A percentile compares a stretch with the other conserved stretches of the same genome.
Conservation (phyloP, 2,888 invertebrate genomes). For the Nipponacmea schrenckii region DNA sequence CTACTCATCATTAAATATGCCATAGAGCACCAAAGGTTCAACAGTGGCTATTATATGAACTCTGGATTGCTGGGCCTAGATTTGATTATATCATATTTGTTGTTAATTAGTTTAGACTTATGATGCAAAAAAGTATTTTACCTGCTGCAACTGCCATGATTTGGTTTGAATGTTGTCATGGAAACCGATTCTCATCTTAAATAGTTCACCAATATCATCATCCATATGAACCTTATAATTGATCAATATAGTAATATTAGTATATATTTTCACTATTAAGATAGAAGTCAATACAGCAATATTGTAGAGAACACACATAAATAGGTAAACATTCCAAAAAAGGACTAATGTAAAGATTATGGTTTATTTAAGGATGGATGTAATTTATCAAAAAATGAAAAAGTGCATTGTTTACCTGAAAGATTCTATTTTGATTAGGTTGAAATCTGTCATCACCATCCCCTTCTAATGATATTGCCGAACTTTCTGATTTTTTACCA, state of each 20-base stretch:
- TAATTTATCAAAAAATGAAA: no score
- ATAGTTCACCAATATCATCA: constrained; percentile 56
- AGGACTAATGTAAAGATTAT: no score
- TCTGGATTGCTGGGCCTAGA: no score
- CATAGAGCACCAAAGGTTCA: no score
- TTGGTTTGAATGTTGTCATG: constrained; percentile 43
- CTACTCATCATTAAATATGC: no score
- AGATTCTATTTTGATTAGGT: constrained; percentile 46
- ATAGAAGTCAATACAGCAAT: background rate
- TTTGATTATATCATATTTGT: no score
- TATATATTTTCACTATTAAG: background rate
- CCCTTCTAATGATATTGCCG: constrained; percentile 38
- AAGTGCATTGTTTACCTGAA: constrained; percentile 45
- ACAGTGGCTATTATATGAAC: no score
- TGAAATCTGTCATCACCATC: constrained; percentile 42
- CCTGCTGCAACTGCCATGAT: constrained; percentile 54
- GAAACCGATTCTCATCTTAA: constrained; percentile 60
- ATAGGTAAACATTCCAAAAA: no score
- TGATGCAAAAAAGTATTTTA: constrained; percentile 27
- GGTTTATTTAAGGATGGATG: no score
- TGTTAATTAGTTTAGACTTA: no score
- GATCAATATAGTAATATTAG: constrained; percentile 15
- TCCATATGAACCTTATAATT: constrained; percentile 42
- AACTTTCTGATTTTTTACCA: constrained; percentile 50
- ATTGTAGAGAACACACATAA: no score